A percentile compares a stretch with the other conserved stretches of the same genome.
These are phyloP conservation scores for Dione juno DNA, from an alignment of 2,888 invertebrate genomes.

Conservation along the genomic window DNA sequence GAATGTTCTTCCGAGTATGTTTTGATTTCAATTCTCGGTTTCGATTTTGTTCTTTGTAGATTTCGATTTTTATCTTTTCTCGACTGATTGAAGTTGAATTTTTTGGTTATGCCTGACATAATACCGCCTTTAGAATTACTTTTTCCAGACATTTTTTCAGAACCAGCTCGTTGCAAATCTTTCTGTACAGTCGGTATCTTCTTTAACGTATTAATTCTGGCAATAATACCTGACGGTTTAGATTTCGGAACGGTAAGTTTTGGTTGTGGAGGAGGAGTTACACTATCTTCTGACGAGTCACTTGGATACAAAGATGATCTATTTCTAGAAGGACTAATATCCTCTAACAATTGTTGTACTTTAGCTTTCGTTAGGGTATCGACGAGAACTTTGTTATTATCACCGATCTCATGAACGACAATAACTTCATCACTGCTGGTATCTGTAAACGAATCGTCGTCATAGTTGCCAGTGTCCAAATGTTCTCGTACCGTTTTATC, in stretches of 20 bases:
- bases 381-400: slow-evolving; percentile 46
- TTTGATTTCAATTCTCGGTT: slow-evolving; percentile 74
- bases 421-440: slow-evolving; percentile 74
- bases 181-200: slow-evolving; percentile 39
- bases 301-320: slow-evolving; percentile 20
- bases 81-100: slow-evolving; percentile 69
- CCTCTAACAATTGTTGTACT: slow-evolving; percentile 30
- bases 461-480: slow-evolving; percentile 72
- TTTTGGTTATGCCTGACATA: slow-evolving; percentile 70
- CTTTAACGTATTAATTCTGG: slow-evolving; percentile 44
- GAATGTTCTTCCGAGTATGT: slow-evolving; percentile 71
- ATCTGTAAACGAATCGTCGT: slow-evolving; percentile 72
- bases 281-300: slow-evolving; percentile 40
- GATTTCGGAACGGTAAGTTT: slow-evolving; percentile 23
- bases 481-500: slow-evolving; percentile 70
- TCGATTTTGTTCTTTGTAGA: slow-evolving; percentile 46
- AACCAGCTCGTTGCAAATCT: slow-evolving; percentile 30
- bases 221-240: slow-evolving; percentile 41
- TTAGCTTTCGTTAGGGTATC: slow-evolving; percentile 40
- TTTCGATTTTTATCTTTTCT: slow-evolving; percentile 63
- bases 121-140: slow-evolving; percentile 59
- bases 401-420: slow-evolving; percentile 58
- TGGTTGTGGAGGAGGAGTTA: slow-evolving; percentile 15
- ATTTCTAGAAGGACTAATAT: slow-evolving; percentile 28
- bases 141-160: slow-evolving; percentile 40